Evolutionary conservation across 2,113 vertebrate genomes (phyloP), one percentile per base, ranked within the genome.

Genomic region (Myotis davidii): DNA sequence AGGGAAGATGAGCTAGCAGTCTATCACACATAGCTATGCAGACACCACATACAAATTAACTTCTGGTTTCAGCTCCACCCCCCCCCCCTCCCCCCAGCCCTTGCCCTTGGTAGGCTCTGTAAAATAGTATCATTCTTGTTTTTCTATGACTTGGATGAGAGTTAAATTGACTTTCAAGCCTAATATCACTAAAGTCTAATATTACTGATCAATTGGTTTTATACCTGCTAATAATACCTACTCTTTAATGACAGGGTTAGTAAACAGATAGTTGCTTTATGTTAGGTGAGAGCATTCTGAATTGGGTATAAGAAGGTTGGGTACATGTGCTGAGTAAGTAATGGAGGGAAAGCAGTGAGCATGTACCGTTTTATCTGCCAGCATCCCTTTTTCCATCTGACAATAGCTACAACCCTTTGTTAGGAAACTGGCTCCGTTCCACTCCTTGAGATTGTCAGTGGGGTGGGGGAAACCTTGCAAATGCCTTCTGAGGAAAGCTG

Each of bases 101-200:
- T 5, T 5, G 5, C 39, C 39, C 39, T 6, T 64, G 23, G 61
- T 86, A 86, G 29, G 14, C 20, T 79, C 25, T 61, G 11, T 91
- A 88, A 78, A 92, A 92, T 83, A 84, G 64, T 92, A 69, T 84
- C 21, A 77, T 45, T 88, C 88, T 90, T 85, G 10, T 84, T 92
- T 95, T 85, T 52, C 45, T 16, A 52, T 52, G 64, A 72, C 59
- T 87, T 78, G 50, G 27, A 76, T 34, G 54, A 76, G 45, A 90
- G 23, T 90, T 96, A 76, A 96, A 84, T 85, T 91, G 88, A 81
- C 21, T 94, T 79, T 84, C 69, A 54, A 74, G n/a, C 21, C 59
- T 37, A 18, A 11, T 52, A 52, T 61, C 39, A 34, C 39, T 61
- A 74, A n/a, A 85, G 9, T 12, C 37, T 79, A 88, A 45, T 72